Evolutionary conservation across 2,888 invertebrate species (phyloP).

Genomic region (Stegana nigrithorax): DNA sequence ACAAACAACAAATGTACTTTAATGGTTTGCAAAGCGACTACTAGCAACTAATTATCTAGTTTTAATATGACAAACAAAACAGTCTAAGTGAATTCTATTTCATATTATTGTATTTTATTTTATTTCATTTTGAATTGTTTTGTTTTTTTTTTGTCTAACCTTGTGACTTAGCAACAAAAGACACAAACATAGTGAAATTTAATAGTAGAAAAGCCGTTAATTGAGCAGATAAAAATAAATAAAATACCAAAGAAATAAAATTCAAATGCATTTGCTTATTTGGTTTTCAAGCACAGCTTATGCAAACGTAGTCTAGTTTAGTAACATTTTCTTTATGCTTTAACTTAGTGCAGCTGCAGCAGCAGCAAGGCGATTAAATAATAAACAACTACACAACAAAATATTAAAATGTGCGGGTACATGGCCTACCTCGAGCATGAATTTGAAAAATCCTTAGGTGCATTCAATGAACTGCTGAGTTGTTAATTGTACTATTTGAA

Average conservation of each 20-base stretch:
- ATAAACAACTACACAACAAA: neutral
- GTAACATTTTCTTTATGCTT: too few species aligned
- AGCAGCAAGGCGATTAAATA: too few species aligned
- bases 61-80: neutral
- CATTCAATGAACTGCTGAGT: slow-evolving; percentile 3
- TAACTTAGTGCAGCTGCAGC: too few species aligned
- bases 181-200: neutral
- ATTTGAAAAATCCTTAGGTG: slow-evolving; percentile 7
- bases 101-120: too few species aligned
- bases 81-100: neutral
- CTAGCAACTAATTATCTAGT: neutral
- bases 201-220: too few species aligned
- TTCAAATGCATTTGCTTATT: neutral
- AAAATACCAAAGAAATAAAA: slow-evolving; percentile 21
- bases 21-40: slow-evolving; percentile 7
- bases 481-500: slow-evolving; percentile 8
- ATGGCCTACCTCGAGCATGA: slow-evolving; percentile 9
- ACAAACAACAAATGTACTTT: slow-evolving; percentile 30
- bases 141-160: neutral
- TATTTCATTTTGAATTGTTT: neutral
- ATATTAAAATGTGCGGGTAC: neutral
- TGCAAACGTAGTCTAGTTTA: too few species aligned
- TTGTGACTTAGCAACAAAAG: slow-evolving; percentile 40
- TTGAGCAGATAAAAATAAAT: slow-evolving; percentile 22
- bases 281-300: too few species aligned